Base-by-base conservation (phyloP, 2,113 vertebrate genomes). In the Sinocyclocheilus rhinocerous region DNA sequence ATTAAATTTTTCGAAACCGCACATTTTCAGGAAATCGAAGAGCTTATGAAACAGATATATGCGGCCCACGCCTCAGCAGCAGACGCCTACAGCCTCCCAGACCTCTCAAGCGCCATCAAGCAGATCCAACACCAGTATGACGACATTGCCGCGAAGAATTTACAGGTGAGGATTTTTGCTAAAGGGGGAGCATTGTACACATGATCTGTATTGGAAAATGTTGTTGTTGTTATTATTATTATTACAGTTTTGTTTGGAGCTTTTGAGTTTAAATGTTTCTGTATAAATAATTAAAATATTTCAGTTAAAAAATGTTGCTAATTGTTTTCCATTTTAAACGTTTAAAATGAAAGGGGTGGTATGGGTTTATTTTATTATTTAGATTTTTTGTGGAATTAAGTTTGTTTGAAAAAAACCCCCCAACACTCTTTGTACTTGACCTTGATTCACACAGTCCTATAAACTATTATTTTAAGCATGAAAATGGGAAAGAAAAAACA, bases 41-140 rank as follows among this genome's bases (percentile, higher is more conserved):
- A 95, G 87, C 93, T 95, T 50, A 93, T 95, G 93, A 94, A 95
- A 73, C 93, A 94, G 89, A 95, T 96, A 80, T 95, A 94, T 75
- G 65, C 88, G 16, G 92, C 94, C 84, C 90, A 93, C 2, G 90
- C 86, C 75, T 81, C 91, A 3, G 91, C 92, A 5, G 3, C 90
- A 83, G 92, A 93, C 85, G 92, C 89, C 0, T 95, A 92, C 89
- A 83, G 92, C 57, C 87, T 94, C 45, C 94, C 77, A 0, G 94
- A 97, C 90, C 93, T 97, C 79, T 93, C 93, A 78, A 85, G 90
- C 90, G 96, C 96, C 89, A 89, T 96, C 87, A 96, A 96, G 89
- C 96, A 97, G 93, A 95, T 95, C 83, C 95, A 95, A 89, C 92
- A 83, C 65, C 90, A 96, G 83, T 94, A 96, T 83, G 95, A 96